Percentiles rank a stretch among this genome's conserved stretches.
Evolutionary conservation across 2,888 invertebrate species (phyloP).

Genomic region (Epinotia ramella): DNA sequence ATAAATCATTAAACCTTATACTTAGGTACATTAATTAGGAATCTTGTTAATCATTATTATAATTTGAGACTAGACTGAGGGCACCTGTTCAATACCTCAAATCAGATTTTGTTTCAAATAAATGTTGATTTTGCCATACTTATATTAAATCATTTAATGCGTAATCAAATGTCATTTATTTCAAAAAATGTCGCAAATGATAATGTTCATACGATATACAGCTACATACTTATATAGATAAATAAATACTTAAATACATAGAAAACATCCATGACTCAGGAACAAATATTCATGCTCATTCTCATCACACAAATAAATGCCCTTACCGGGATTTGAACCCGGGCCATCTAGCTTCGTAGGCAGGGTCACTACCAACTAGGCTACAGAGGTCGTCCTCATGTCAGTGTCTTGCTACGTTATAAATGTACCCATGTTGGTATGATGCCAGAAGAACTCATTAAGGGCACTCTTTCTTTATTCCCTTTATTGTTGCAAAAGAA

Average conservation of each 20-base stretch:
- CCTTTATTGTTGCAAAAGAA: background rate
- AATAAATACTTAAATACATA: too few relatives aligned
- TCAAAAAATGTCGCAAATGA: too few relatives aligned
- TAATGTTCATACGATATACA: too few relatives aligned
- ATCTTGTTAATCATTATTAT: background rate
- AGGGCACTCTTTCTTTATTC: conserved; percentile 7
- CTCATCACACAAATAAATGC: too few relatives aligned
- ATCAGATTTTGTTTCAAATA: too few relatives aligned
- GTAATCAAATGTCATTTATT: background rate
- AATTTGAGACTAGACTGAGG: background rate
- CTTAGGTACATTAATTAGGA: background rate
- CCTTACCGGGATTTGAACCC: too few relatives aligned
- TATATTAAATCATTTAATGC: background rate
- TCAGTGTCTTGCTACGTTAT: conserved; percentile 33
- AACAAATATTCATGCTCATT: too few relatives aligned
- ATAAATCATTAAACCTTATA: background rate
- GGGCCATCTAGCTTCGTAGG: too few relatives aligned
- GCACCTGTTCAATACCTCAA: too few relatives aligned
- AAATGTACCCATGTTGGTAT: conserved; percentile 31
- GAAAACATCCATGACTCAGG: too few relatives aligned
- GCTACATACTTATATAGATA: too few relatives aligned
- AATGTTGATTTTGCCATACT: background rate
- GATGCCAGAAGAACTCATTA: conserved; percentile 27
- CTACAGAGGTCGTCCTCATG: conserved; percentile 14
- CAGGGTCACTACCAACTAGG: background rate